phyloP scores from a whole-genome alignment of 1,140 invertebrate genomes.

The Tetramorium parvispinum region DNA sequence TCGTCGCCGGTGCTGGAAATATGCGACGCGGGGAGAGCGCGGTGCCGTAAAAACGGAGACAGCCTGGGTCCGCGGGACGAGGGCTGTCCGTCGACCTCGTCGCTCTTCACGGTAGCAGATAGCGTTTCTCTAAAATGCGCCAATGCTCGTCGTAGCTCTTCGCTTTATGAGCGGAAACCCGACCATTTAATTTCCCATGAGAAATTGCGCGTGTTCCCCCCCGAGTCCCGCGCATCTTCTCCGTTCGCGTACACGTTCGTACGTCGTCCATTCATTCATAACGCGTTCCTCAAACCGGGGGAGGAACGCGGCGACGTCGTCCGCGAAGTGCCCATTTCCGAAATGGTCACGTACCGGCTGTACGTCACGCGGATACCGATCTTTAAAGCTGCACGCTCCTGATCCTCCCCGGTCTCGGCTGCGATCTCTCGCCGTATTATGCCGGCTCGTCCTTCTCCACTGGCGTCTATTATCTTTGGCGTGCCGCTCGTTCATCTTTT shows the following conservation, averaged over 20 bases:
- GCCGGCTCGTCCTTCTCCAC: conserved; percentile 2
- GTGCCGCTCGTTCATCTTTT: conserved; percentile 65
- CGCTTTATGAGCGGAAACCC: conserved; percentile 70
- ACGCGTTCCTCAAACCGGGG: conserved; percentile 70
- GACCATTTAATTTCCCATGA: conserved; percentile 82
- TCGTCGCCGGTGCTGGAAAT: conserved; percentile 38
- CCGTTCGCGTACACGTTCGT: conserved; percentile 67
- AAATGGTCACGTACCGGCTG: conserved; percentile 80
- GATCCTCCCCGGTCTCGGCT: conserved; percentile 5
- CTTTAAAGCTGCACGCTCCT: conserved; percentile 62
- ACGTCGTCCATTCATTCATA: conserved; percentile 76
- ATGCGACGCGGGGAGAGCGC: not conserved
- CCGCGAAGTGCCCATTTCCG: conserved; percentile 76
- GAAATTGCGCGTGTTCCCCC: conserved; percentile 77
- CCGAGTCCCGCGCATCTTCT: not conserved
- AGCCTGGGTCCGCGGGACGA: conserved; percentile 11
- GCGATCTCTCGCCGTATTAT: conserved; percentile 36
- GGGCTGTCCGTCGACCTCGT: conserved; percentile 18
- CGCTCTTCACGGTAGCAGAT: conserved; percentile 42
- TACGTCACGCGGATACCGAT: conserved; percentile 71
- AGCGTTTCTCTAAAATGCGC: conserved; percentile 60
- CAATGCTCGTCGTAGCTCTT: conserved; percentile 44
- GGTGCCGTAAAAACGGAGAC: conserved; percentile 61
- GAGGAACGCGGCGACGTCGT: conserved; percentile 60
- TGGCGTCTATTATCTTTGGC: conserved; percentile 57